These are phyloP conservation scores for Epirrhoe alternata DNA, from an alignment of 2,888 invertebrate genomes.

Conservation along the genomic window DNA sequence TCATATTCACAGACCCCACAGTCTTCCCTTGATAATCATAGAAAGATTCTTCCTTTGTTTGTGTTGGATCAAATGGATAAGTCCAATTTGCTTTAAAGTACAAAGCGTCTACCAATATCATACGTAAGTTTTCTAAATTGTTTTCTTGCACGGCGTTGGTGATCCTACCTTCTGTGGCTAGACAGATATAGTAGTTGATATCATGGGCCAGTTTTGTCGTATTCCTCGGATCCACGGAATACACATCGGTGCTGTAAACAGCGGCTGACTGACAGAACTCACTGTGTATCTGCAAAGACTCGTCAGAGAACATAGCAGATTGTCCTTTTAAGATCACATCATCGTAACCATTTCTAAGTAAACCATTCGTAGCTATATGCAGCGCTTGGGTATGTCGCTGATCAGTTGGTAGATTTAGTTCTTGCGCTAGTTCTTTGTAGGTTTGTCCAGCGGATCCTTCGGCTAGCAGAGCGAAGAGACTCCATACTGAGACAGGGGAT, in stretches of 20 bases:
- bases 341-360: slow-evolving; percentile 60
- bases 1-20: slow-evolving; percentile 88
- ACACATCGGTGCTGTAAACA: slow-evolving; percentile 82
- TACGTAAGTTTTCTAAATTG: slow-evolving; percentile 67
- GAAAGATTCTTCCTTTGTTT: slow-evolving; percentile 84
- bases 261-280: slow-evolving; percentile 74
- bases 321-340: slow-evolving; percentile 68
- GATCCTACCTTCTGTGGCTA: slow-evolving; percentile 89
- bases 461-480: slow-evolving; percentile 71
- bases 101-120: slow-evolving; percentile 88
- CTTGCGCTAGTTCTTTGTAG: slow-evolving; percentile 67
- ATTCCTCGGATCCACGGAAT: slow-evolving; percentile 84
- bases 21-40: slow-evolving; percentile 83
- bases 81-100: slow-evolving; percentile 91
- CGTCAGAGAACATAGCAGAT: slow-evolving; percentile 70
- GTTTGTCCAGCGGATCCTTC: slow-evolving; percentile 77
- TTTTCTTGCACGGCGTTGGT: slow-evolving; percentile 85
- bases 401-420: slow-evolving; percentile 67
- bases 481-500: slow-evolving; percentile 78
- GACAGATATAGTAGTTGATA: slow-evolving; percentile 89
- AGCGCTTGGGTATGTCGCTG: slow-evolving; percentile 66
- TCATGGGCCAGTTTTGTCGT: slow-evolving; percentile 75
- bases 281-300: slow-evolving; percentile 63
- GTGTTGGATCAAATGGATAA: slow-evolving; percentile 85
- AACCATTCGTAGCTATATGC: slow-evolving; percentile 60